These are phyloP conservation scores for Podarcis siculus DNA, from an alignment of 2,797 vertebrate genomes.

Conservation along the genomic window DNA sequence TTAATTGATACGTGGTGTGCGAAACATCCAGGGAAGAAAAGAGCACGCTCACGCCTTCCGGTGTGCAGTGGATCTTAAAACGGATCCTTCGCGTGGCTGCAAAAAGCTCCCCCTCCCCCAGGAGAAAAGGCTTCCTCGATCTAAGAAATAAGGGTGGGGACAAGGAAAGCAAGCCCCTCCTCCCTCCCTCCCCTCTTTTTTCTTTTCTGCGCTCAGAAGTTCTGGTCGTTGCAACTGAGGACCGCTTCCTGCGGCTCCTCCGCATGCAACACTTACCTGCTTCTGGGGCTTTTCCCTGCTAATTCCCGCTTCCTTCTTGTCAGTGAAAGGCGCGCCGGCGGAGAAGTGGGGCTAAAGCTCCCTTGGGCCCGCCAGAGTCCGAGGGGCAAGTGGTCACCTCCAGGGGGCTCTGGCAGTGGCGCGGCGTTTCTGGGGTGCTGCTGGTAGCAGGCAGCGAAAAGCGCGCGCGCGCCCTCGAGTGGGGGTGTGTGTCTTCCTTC, in stretches of 20 bases:
- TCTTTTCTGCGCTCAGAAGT: not conserved
- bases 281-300: not conserved
- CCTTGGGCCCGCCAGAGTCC: not conserved
- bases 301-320: too few relatives aligned
- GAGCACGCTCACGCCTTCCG: not conserved
- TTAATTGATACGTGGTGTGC: not conserved
- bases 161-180: not conserved
- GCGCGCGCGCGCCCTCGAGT: not conserved
- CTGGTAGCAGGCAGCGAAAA: not conserved
- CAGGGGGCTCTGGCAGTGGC: not conserved
- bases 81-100: not conserved
- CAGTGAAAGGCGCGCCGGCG: not conserved
- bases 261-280: not conserved
- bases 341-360: too few relatives aligned
- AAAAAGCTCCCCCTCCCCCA: conserved; percentile 24
- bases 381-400: conserved; percentile 4
- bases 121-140: not conserved
- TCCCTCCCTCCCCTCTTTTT: not conserved
- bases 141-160: not conserved
- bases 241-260: not conserved
- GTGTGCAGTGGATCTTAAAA: too few relatives aligned
- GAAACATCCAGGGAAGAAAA: conserved; percentile 38
- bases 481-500: too few relatives aligned
- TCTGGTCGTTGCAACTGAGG: too few relatives aligned
- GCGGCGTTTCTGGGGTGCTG: not conserved